Evolutionary conservation across 2,888 invertebrate genomes (phyloP).

Genomic region (Lumbricus terrestris): DNA sequence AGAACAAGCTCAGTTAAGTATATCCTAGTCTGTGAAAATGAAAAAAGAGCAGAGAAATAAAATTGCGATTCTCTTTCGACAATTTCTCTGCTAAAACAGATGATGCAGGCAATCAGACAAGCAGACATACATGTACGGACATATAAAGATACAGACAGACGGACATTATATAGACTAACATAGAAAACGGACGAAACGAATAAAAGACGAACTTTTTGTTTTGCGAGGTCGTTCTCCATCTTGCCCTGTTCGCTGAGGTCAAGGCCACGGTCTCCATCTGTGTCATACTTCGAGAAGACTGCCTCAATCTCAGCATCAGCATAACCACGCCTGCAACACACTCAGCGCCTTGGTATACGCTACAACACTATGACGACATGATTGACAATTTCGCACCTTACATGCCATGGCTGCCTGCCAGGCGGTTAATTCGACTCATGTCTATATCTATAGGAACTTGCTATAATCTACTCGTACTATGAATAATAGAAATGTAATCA

Average conservation of each 20-base stretch:
- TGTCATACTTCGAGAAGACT: conserved; percentile 68
- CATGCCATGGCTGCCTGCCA: too few species aligned
- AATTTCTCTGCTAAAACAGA: not conserved
- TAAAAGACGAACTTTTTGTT: conserved; percentile 53
- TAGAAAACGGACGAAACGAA: not conserved
- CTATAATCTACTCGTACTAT: too few species aligned
- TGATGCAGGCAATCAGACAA: not conserved
- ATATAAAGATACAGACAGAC: not conserved
- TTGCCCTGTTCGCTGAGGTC: conserved; percentile 61
- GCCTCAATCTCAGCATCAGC: conserved; percentile 69
- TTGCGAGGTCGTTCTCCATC: conserved; percentile 62
- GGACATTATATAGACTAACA: not conserved
- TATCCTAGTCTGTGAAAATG: too few species aligned
- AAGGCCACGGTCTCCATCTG: conserved; percentile 63
- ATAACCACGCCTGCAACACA: conserved; percentile 64
- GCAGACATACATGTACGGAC: not conserved
- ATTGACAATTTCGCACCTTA: too few species aligned
- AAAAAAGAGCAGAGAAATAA: not conserved
- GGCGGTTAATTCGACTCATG: too few species aligned
- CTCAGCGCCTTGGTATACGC: too few species aligned
- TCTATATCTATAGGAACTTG: too few species aligned
- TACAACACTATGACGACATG: too few species aligned
- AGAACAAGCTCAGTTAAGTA: too few species aligned
- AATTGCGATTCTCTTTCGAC: not conserved
- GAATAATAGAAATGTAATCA: too few species aligned